Percentiles rank a stretch among this genome's conserved stretches.
Conservation (phyloP, 2,888 invertebrate species). For the Ophion ellenae region DNA sequence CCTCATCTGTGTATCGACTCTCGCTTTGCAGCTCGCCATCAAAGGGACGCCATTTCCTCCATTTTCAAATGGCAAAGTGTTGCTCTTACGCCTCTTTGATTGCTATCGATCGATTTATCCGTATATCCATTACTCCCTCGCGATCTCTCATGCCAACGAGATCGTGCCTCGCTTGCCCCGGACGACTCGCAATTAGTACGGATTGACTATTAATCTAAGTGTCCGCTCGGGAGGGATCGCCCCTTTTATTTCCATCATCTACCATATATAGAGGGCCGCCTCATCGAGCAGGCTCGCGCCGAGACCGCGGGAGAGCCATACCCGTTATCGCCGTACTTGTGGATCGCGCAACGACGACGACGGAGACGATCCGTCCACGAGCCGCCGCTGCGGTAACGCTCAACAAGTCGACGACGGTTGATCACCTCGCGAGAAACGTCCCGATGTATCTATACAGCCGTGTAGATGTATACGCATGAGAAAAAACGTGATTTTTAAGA, state of each 20-base stretch:
- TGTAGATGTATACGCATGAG: neutral
- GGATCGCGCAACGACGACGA: constrained; percentile 7
- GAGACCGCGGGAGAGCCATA: constrained; percentile 34
- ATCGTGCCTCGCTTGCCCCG: constrained; percentile 28
- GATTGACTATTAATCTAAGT: constrained; percentile 79
- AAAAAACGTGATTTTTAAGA: neutral
- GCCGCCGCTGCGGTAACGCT: constrained; percentile 55
- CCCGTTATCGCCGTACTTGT: constrained; percentile 13
- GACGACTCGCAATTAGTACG: constrained; percentile 78
- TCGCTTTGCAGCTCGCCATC: neutral
- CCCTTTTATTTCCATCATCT: constrained; percentile 74
- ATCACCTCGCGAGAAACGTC: constrained; percentile 57
- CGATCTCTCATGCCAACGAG: constrained; percentile 11
- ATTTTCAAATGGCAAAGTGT: neutral
- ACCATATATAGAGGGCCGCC: constrained; percentile 73
- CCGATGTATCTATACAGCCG: neutral
- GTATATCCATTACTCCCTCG: constrained; percentile 11
- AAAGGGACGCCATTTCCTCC: neutral
- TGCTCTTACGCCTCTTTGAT: constrained; percentile 7
- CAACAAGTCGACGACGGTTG: constrained; percentile 70
- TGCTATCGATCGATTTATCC: neutral
- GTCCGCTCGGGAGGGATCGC: constrained; percentile 68
- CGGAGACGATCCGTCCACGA: constrained; percentile 62
- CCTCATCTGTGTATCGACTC: constrained; percentile 10
- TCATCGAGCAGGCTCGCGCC: constrained; percentile 19